Evolutionary conservation across 2,113 vertebrate species (phyloP).

Genomic region (Cromileptes altivelis): DNA sequence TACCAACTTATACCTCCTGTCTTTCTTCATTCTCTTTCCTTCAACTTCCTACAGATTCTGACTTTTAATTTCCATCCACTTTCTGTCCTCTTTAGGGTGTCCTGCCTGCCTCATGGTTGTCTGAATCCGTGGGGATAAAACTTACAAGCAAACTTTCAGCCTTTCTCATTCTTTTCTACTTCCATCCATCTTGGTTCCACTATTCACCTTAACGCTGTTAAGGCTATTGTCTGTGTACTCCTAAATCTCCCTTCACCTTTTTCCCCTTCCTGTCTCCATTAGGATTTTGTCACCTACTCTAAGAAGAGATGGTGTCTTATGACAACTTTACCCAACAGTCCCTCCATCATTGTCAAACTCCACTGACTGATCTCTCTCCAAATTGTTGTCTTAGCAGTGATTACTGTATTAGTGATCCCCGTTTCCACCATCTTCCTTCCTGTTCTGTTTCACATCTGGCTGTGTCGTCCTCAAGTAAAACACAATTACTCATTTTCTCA

Average conservation of each 20-base stretch:
- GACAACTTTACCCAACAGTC: constrained; percentile 11
- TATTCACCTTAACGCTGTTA: neutral
- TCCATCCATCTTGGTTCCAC: neutral
- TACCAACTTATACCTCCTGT: neutral
- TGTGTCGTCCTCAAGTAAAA: constrained; percentile 33
- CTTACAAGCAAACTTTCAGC: neutral
- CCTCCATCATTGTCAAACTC: constrained; percentile 26
- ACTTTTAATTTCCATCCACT: neutral
- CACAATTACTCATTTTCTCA: constrained; percentile 31
- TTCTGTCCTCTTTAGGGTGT: neutral
- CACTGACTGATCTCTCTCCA: constrained; percentile 26
- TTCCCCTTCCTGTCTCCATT: constrained; percentile 18
- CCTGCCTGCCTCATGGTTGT: neutral
- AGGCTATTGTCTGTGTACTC: constrained; percentile 6
- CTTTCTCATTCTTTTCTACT: neutral
- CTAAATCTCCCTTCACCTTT: constrained; percentile 19
- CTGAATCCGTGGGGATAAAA: neutral
- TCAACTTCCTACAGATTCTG: neutral
- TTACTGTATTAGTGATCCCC: constrained; percentile 8
- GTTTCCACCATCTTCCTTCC: constrained; percentile 41
- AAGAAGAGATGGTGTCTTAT: neutral
- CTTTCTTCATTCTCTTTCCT: neutral
- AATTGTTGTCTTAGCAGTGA: constrained; percentile 4
- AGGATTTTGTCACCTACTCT: constrained; percentile 8
- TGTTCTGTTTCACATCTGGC: constrained; percentile 62